phyloP scores from a whole-genome alignment of 2,797 vertebrate species.

The Chaetodon trifasciatus region DNA sequence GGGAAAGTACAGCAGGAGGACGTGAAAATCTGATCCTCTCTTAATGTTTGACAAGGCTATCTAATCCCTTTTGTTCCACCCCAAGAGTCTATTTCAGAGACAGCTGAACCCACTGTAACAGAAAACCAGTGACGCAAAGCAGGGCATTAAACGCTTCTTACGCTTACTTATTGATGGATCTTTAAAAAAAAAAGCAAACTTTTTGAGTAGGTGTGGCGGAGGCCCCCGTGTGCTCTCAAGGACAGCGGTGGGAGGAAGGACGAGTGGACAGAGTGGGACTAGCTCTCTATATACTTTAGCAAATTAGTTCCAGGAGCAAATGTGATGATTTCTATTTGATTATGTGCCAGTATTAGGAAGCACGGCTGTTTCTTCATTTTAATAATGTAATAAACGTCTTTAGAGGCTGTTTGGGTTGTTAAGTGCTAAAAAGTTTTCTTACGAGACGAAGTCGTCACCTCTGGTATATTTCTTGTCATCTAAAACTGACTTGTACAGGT shows the following conservation, averaged over 20 bases:
- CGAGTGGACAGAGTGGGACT: neutral
- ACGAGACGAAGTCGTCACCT: neutral
- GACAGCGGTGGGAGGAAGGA: neutral
- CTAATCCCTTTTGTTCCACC: conserved; percentile 79
- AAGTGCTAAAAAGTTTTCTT: neutral
- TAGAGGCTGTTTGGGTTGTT: neutral
- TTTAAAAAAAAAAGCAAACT: conserved; percentile 22
- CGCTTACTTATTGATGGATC: conserved; percentile 82
- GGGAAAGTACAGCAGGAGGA: conserved; percentile 64
- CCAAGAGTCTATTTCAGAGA: conserved; percentile 72
- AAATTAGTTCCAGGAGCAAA: neutral
- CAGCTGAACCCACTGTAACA: conserved; percentile 76
- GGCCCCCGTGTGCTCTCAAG: conserved; percentile 22
- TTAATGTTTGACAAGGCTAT: conserved; percentile 69
- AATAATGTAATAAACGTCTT: neutral
- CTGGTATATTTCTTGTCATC: neutral
- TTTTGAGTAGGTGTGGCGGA: conserved; percentile 25
- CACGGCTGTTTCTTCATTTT: neutral
- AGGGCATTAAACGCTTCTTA: conserved; percentile 71
- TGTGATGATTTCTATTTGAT: neutral
- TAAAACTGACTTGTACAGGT: too few species aligned
- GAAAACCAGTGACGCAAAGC: conserved; percentile 78
- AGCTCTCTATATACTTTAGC: neutral
- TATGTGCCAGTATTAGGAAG: too few species aligned
- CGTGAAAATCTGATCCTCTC: conserved; percentile 75